Evolutionary conservation across 2,113 vertebrate species (phyloP).

Genomic region (Dryoscopus gambensis): DNA sequence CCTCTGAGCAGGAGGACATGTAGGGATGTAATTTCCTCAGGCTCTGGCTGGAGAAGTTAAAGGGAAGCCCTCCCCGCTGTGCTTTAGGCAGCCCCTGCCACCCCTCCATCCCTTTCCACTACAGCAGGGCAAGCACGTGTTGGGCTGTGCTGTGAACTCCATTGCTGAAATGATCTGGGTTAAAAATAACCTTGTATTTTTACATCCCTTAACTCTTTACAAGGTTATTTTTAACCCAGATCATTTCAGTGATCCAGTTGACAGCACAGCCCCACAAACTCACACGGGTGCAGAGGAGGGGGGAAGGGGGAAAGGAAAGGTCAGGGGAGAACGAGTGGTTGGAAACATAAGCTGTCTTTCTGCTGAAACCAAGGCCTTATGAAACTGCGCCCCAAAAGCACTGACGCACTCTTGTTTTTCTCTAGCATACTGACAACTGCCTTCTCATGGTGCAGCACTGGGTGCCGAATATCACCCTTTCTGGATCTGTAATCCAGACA

Average conservation of each 20-base stretch:
- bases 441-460: background rate
- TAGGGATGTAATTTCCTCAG: background rate
- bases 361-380: background rate
- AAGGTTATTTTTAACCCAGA: conserved; percentile 51
- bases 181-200: conserved; percentile 57
- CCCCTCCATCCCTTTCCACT: background rate
- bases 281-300: background rate
- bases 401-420: background rate
- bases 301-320: background rate
- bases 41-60: background rate
- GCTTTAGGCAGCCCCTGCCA: background rate
- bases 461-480: background rate
- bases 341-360: background rate
- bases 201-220: no score
- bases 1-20: background rate
- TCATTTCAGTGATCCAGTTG: conserved; percentile 30
- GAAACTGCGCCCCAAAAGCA: background rate
- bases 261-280: conserved; percentile 9
- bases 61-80: background rate
- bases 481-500: background rate
- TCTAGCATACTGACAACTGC: background rate
- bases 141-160: background rate
- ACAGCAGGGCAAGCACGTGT: background rate
- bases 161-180: conserved; percentile 5
- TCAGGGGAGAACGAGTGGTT: background rate